Percentiles rank a stretch among this genome's conserved stretches.
phyloP scores from a whole-genome alignment of 2,797 vertebrate species.

The Xiphorhynchus erythropygius region DNA sequence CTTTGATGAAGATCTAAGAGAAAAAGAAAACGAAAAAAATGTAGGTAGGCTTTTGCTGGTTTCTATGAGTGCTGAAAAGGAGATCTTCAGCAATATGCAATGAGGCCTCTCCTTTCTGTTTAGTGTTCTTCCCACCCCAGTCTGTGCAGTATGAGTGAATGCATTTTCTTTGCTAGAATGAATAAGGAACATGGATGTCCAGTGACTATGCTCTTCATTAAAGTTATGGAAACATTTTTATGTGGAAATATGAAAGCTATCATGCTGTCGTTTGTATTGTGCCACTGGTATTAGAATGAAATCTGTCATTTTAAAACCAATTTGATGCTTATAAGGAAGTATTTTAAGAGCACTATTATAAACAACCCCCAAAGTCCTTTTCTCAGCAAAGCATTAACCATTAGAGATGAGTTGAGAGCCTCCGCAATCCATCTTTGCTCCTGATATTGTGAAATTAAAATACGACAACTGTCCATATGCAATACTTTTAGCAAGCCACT shows the following conservation, averaged over 20 bases:
- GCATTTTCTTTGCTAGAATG: not conserved
- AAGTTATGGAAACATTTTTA: not conserved
- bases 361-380: not conserved
- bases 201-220: not conserved
- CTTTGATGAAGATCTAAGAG: not conserved
- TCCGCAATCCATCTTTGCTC: not conserved
- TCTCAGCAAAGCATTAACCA: not conserved
- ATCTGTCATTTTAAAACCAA: not conserved
- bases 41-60: not conserved
- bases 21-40: not conserved
- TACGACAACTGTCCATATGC: not conserved
- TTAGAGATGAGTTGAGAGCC: not conserved
- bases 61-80: not conserved
- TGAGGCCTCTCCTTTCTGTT: not conserved
- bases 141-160: not conserved
- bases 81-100: not conserved
- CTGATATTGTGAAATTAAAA: not conserved
- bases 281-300: not conserved
- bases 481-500: not conserved
- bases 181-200: not conserved
- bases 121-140: fast-evolving
- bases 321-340: not conserved
- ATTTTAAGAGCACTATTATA: not conserved
- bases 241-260: not conserved
- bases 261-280: not conserved